Base-by-base conservation (phyloP, 2,888 invertebrate genomes). In the Drosophila falleni region DNA sequence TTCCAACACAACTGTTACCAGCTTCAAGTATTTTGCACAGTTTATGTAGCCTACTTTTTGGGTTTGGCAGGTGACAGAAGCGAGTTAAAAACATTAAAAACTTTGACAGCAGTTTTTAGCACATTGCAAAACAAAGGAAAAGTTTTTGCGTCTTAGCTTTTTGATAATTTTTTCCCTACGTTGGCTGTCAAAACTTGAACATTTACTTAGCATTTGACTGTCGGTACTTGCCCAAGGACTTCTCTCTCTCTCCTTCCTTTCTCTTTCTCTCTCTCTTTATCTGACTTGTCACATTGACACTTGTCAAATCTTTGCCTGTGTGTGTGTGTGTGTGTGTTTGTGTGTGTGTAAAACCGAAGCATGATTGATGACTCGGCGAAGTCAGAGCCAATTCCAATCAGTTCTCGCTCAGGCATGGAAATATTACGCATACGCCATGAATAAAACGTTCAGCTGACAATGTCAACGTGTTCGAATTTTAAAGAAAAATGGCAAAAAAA, bases 351-450 rank as follows among this genome's bases (percentile, higher is more conserved):
- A 88, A 79, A 88, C 74, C 78, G 83, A 77, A 81, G 86, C 80
- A 89, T 90, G 91, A 90, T 90, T 90, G 91, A 90, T 90, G 91
- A 91, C 75, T 83, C 66, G 66, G 70, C 77, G 67, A 58, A 69
- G 71, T 65, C 67, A 51, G 33, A 69, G 67, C 81, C 78, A 81
- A 80, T 81, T 83, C 86, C 83, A 81, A 81, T 81, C 83, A 81
- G 83, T 67, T 70, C 13, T 49, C 50, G 50, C 35, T 37, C 60
- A 68, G 74, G 59, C 71, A 78, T 78, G 49, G 65, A 65, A 68
- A 80, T 69, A 81, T 81, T 83, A 86, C 83, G 83, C 76, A 81
- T 86, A 76, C 82, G 80, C 77, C 76, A 82, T 85, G 83, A 71
- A 65, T 64, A 69, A 68, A 78, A 74, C 69, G 69, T 63, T 78